Evolutionary conservation across 2,797 vertebrate genomes (phyloP), one percentile per base, ranked within the genome.

Genomic region (Coracias cyanogaster): DNA sequence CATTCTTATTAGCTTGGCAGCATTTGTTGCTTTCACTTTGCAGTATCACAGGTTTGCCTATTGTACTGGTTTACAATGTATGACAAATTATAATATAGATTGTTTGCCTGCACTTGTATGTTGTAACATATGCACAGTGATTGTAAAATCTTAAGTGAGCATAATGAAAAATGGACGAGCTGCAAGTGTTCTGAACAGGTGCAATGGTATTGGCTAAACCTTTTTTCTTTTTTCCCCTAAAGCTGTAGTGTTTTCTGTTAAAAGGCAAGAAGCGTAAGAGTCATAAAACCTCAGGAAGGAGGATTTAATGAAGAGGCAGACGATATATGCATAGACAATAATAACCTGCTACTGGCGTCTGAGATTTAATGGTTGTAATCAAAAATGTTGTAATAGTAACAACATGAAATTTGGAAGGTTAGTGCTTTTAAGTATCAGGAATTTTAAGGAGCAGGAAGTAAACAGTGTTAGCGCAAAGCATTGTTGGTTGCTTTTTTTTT

Each of bases 21-120:
- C 96, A 39, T 97, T 84, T 81, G 90, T 97, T 97, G 83, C 93
- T 98, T 96, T 97, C 97, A 95, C 80, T 95, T 92, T 76, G 84
- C 91, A 21, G 80, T 95, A 89, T 92, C 97, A 98, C 95, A 13
- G 83, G 92, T 98, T 98, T 98, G 97, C 97, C 97, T 97, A 94
- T 94, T 97, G 96, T 97, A 95, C 93, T 95, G 94, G 97, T 98
- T 98, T 98, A 97, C 97, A 96, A 72, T 33, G 57, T 95, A 93
- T 96, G 92, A 97, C 85, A 84, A 97, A 97, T 83, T 96, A 88
- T 94, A 86, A 89, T 94, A 94, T 48, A 93, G 94, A 72, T 35
- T 80, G 64, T 96, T 97, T 97, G 96, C 97, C 96, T 97, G 97
- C 96, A 97, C 96, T 97, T 97, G 87, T 74, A 43, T 86, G 70